Evolutionary conservation across 2,888 invertebrate species (phyloP).

Genomic region (Callyntrura sp.): DNA sequence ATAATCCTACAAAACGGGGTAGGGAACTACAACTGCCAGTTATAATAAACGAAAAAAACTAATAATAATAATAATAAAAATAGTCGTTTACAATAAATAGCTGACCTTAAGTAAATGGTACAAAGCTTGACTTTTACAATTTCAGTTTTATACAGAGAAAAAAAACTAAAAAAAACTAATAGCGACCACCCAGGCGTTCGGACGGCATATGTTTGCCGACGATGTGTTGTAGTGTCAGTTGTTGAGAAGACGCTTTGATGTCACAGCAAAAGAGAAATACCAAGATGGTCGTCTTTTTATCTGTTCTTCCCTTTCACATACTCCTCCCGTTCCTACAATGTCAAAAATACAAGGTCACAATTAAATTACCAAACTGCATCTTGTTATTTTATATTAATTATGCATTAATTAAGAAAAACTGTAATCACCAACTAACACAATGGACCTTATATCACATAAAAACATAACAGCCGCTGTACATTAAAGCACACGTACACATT

Average conservation of each 20-base stretch:
- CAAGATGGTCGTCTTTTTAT: not conserved
- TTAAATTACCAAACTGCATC: not conserved
- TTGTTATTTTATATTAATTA: too few relatives aligned
- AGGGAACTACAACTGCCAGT: not conserved
- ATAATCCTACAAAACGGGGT: not conserved
- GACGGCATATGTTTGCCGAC: not conserved
- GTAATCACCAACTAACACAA: too few relatives aligned
- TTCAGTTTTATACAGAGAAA: slow-evolving; percentile 31
- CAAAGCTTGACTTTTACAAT: not conserved
- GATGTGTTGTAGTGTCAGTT: not conserved
- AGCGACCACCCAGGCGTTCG: slow-evolving; percentile 12
- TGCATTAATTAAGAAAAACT: too few relatives aligned
- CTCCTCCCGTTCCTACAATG: slow-evolving; percentile 45
- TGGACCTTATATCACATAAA: too few relatives aligned
- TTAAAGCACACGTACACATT: not conserved
- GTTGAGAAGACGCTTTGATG: not conserved
- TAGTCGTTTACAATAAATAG: slow-evolving; percentile 26
- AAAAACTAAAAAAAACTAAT: slow-evolving; percentile 30
- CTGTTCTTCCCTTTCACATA: not conserved
- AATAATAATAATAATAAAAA: not conserved
- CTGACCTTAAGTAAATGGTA: slow-evolving; percentile 7
- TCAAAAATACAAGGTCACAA: not conserved
- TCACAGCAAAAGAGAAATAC: not conserved
- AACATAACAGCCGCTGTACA: not conserved
- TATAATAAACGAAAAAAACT: slow-evolving; percentile 24